Percentiles rank a stretch among this genome's conserved stretches.
These are phyloP conservation scores for Cetonia aurata DNA, from an alignment of 2,888 invertebrate species.

Conservation along the genomic window DNA sequence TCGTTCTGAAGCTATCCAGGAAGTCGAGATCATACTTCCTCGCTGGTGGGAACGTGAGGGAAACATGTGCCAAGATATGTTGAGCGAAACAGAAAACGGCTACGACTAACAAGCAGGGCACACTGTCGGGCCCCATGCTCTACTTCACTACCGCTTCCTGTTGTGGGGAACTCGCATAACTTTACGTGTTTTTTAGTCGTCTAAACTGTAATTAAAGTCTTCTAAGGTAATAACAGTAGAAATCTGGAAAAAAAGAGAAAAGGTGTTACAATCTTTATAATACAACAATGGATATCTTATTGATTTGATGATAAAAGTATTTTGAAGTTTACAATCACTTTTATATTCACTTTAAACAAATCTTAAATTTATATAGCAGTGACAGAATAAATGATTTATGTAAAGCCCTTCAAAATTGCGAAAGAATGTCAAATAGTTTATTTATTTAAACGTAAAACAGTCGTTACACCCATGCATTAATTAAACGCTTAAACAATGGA, in stretches of 20 bases:
- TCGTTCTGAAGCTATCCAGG: constrained; percentile 90
- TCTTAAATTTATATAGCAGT: too few species aligned
- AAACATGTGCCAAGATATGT: constrained; percentile 74
- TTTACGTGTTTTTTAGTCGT: neutral
- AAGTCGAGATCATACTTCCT: constrained; percentile 92
- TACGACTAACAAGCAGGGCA: constrained; percentile 20
- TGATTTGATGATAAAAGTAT: too few species aligned
- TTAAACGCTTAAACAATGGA: too few species aligned
- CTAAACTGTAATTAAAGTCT: neutral
- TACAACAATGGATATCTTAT: neutral
- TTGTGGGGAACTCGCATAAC: constrained; percentile 34
- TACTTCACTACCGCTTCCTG: constrained; percentile 36
- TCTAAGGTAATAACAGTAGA: neutral
- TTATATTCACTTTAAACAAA: too few species aligned
- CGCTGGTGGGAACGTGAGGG: constrained; percentile 91
- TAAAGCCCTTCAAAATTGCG: too few species aligned
- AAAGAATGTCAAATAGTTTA: too few species aligned
- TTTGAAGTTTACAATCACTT: too few species aligned
- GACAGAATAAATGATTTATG: too few species aligned
- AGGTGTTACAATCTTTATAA: neutral
- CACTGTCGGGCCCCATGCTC: constrained; percentile 41
- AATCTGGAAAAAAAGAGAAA: constrained; percentile 12
- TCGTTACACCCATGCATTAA: too few species aligned
- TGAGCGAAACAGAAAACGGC: constrained; percentile 13
- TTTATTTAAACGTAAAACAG: too few species aligned